Evolutionary conservation across 1,140 invertebrate species (phyloP), one percentile per base, ranked within the genome.

Genomic region (Scaptomyza pallida): DNA sequence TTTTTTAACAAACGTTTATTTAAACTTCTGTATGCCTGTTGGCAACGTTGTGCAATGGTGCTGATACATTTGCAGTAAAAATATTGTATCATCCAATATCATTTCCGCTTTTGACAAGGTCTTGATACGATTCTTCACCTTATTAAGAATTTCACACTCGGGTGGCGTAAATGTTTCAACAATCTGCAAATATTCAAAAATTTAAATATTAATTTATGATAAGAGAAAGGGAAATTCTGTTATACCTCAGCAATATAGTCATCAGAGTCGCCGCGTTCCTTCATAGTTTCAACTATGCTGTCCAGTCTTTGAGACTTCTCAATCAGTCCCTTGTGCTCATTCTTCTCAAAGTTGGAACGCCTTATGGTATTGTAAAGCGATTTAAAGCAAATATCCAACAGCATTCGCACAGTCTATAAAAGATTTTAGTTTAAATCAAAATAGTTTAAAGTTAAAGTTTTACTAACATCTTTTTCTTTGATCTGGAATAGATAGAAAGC

Each of bases 271-370:
- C 95, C 95, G 74, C 95, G 93, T 76, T 95, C 93, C 74, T 94
- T 94, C 91, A 98, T 94, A 57, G 94, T 94, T 72, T 95, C 93
- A 43, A 95, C 93, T 44, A 98, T 95, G 21, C 95, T 95, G 75
- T 97, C 95, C 57, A 98, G 94, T 74, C 96, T 93, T 70, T 97
- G 94, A 69, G 96, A 95, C 92, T 98, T 98, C 74, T 97, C 97
- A 51, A 97, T 94, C 61, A 98, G 93, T 26, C 96, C 93, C 78
- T 94, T 94, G 90, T 97, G 95, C 54, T 93, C 92, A 6, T 78
- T 90, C 26, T 92, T 93, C 86, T 95, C 94, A 79, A 94, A 92
- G 43, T 93, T 93, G 41, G 93, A 93, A 48, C 94, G 93, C 2
- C 92, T 92, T 65, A 95, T 93, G 21, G 93, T 92, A 92, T 97